Evolutionary conservation across 2,888 invertebrate genomes (phyloP).

Genomic region (Macrosoma leucophasiata): DNA sequence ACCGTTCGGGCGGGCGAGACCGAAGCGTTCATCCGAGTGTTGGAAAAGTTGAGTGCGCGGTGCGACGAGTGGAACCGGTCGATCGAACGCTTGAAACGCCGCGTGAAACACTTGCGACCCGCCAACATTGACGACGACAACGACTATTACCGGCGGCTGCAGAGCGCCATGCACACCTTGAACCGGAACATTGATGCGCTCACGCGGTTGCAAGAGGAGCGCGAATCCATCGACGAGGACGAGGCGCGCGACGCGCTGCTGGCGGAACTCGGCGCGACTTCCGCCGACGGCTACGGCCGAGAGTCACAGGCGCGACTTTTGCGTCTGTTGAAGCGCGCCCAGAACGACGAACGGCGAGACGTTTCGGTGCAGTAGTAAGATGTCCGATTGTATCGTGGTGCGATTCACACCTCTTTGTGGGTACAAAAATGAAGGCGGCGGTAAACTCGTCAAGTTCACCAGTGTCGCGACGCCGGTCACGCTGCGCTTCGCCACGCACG

Average conservation of each 20-base stretch:
- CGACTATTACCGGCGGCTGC: background rate
- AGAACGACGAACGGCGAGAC: conserved; percentile 1
- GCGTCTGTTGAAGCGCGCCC: conserved; percentile 3
- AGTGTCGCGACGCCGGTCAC: conserved; percentile 3
- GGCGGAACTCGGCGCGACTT: background rate
- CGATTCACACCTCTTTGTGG: background rate
- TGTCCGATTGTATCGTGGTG: no score
- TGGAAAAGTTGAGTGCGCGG: conserved; percentile 1
- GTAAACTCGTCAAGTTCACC: conserved; percentile 3
- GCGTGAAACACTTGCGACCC: conserved; percentile 2
- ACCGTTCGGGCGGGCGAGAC: conserved; percentile 3
- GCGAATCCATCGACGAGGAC: conserved; percentile 2
- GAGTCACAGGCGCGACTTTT: conserved; percentile 1
- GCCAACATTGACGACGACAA: conserved; percentile 3
- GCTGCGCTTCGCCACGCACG: conserved; percentile 1
- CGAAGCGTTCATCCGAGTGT: conserved; percentile 3
- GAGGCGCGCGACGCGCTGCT: conserved; percentile 1
- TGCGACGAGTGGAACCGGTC: conserved; percentile 2
- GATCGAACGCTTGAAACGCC: conserved; percentile 3
- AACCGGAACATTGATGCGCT: conserved; percentile 1
- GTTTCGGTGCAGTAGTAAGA: no score
- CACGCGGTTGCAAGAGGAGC: conserved; percentile 3
- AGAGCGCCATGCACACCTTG: conserved; percentile 1
- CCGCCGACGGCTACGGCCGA: background rate
- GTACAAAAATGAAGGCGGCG: conserved; percentile 3